Base-by-base conservation (phyloP, 1,140 invertebrate genomes). In the Lepidurus apus region DNA sequence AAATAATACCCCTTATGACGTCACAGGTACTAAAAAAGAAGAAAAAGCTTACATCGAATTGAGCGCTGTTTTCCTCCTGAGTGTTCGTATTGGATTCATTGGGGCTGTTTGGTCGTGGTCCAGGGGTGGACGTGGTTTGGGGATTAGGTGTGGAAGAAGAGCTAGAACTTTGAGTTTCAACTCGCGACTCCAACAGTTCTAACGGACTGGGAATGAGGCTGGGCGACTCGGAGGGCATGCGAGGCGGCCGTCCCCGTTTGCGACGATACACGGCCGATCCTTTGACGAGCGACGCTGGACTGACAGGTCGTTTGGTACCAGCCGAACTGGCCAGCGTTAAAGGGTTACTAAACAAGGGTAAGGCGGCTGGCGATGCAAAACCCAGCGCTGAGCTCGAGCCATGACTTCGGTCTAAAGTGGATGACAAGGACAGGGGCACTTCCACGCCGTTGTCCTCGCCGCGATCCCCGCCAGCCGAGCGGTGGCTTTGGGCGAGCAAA, bases 341-440 rank as follows among this genome's bases (percentile, higher is more conserved):
- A 13, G 78, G 78, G 9, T 74, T 74, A 45, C 42, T 74, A 43
- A 79, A 79, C 42, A 79, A 42, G 44, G 73, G 73, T 74, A 79
- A 43, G 26, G 43, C 74, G 65, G 78, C 65, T 74, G 75, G 42
- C 43, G 47, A 74, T 75, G 73, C 42, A 44, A 43, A 45, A 74
- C 43, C 76, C 44, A 65, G 42, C 76, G 45, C 43, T 77, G 76
- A 77, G 9, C 34, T 7, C 44, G 65, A 77, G 43, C 76, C 76
- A n/a, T 77, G 42, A 75, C 42, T 26, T 26, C 44, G 11, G 73
- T 74, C 53, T 21, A 65, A 17, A 65, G 53, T 65, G 9, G 53
- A 65, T 13, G 53, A 13, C 53, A 65, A 65, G 53, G 53, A 13
- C 53, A 65, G 21, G 7, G 42, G 44, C 43, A 43, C 21, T 74